Conservation (phyloP, 2,797 vertebrate species). For the Varecia variegata region DNA sequence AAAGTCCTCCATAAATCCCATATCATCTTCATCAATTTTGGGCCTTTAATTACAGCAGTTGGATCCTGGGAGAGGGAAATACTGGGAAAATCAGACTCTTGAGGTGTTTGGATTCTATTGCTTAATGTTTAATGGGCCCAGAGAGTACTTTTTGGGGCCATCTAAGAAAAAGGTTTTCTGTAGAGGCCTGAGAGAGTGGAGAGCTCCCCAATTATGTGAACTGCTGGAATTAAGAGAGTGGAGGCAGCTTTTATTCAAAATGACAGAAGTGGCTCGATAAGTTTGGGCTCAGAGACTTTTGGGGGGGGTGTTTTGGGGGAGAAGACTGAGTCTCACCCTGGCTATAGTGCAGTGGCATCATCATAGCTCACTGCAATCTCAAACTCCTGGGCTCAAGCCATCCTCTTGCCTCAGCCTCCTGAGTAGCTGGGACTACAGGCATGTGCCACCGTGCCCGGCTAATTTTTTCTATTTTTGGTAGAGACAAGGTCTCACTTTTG, state of each 20-base stretch:
- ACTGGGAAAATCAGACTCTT: not conserved
- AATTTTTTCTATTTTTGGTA: not conserved
- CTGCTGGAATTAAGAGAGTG: too few species aligned
- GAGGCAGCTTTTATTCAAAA: not conserved
- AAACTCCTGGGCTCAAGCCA: not conserved
- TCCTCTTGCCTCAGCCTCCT: not conserved
- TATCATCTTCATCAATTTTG: not conserved
- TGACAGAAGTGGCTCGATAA: not conserved
- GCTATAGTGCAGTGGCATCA: not conserved
- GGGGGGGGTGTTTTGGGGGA: too few species aligned
- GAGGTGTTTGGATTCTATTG: not conserved
- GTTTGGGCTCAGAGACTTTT: not conserved
- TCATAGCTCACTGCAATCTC: not conserved
- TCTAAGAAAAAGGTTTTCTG: not conserved
- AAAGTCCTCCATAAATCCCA: not conserved
- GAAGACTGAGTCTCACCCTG: too few species aligned
- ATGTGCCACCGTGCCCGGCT: rapidly evolving
- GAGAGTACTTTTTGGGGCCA: not conserved
- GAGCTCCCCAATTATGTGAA: too few species aligned
- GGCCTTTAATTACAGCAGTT: not conserved
- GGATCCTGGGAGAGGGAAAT: not conserved
- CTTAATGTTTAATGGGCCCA: not conserved
- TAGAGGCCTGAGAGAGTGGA: not conserved
- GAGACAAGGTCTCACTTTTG: not conserved
- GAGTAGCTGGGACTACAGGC: too few species aligned